These are phyloP conservation scores for Lemur catta DNA, from an alignment of 2,797 vertebrate species.

Conservation along the genomic window DNA sequence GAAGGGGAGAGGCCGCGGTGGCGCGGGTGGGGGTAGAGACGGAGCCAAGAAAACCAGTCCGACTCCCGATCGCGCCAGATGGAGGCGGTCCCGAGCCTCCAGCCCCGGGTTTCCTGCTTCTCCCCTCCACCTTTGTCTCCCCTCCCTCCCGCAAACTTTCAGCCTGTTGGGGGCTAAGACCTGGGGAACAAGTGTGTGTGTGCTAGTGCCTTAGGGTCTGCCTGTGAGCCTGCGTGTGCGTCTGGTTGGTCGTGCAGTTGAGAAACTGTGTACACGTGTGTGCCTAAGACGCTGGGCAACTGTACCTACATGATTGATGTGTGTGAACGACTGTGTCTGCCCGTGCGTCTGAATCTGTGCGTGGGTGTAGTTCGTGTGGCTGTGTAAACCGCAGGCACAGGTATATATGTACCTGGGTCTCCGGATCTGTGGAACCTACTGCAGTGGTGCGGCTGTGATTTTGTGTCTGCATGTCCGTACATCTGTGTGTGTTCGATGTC, in stretches of 20 bases:
- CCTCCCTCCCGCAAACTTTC: slow-evolving; percentile 73
- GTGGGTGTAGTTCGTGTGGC: slow-evolving; percentile 42
- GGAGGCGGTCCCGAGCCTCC: slow-evolving; percentile 60
- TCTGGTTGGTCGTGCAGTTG: neutral
- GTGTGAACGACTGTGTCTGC: neutral
- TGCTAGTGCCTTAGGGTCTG: neutral
- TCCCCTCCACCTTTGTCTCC: slow-evolving; percentile 62
- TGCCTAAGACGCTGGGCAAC: slow-evolving; percentile 34
- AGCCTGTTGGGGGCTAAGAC: slow-evolving; percentile 46
- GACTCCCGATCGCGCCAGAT: slow-evolving; percentile 55
- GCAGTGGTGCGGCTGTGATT: neutral
- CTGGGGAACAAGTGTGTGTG: neutral
- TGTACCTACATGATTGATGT: slow-evolving; percentile 37
- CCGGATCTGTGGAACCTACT: neutral
- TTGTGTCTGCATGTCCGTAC: slow-evolving; percentile 4
- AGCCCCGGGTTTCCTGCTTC: slow-evolving; percentile 55
- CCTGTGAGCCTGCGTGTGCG: neutral
- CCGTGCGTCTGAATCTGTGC: slow-evolving; percentile 4
- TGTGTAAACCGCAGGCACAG: slow-evolving; percentile 4
- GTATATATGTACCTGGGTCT: slow-evolving; percentile 43
- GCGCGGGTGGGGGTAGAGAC: slow-evolving; percentile 34
- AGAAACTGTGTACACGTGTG: slow-evolving; percentile 16
- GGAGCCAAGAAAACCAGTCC: slow-evolving; percentile 57
- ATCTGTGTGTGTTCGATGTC: neutral
- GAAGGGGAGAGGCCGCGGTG: neutral